Conservation (phyloP, 2,888 invertebrate species). For the Rotaria sp. region DNA sequence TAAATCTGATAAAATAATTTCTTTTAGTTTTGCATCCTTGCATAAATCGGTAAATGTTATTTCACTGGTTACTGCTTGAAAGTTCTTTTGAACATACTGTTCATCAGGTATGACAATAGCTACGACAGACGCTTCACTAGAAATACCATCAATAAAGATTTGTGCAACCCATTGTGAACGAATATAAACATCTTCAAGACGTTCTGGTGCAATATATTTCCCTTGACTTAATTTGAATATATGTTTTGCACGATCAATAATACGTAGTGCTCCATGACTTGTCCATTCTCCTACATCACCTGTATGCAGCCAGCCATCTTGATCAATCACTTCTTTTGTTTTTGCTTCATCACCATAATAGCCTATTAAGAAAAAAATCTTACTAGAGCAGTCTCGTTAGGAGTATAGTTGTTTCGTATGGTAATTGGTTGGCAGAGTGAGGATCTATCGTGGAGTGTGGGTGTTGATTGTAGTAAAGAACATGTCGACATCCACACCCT, state of each 20-base stretch:
- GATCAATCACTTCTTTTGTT: conserved; percentile 29
- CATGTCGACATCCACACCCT: too few relatives aligned
- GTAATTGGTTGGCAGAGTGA: too few relatives aligned
- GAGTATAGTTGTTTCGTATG: too few relatives aligned
- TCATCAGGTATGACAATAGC: conserved; percentile 34
- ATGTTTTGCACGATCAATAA: conserved; percentile 35
- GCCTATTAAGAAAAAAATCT: too few relatives aligned
- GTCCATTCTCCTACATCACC: conserved; percentile 36
- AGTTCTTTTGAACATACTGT: conserved; percentile 12
- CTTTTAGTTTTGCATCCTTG: conserved; percentile 29
- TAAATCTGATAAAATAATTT: conserved; percentile 31
- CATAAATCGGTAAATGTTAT: conserved; percentile 27
- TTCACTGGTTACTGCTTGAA: conserved; percentile 58
- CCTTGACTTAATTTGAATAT: conserved; percentile 55
- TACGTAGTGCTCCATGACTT: conserved; percentile 35
- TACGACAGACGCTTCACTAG: background rate
- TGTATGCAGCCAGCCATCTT: conserved; percentile 38
- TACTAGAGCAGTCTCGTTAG: too few relatives aligned
- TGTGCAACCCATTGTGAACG: conserved; percentile 12
- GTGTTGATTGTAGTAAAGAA: too few relatives aligned
- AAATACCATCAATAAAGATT: background rate
- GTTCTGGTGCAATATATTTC: too few relatives aligned
- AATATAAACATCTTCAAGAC: background rate
- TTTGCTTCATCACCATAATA: conserved; percentile 38
- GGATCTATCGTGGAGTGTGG: too few relatives aligned